A percentile compares a stretch with the other conserved stretches of the same genome.
phyloP scores from a whole-genome alignment of 2,113 vertebrate genomes.

The Saimiri boliviensis region DNA sequence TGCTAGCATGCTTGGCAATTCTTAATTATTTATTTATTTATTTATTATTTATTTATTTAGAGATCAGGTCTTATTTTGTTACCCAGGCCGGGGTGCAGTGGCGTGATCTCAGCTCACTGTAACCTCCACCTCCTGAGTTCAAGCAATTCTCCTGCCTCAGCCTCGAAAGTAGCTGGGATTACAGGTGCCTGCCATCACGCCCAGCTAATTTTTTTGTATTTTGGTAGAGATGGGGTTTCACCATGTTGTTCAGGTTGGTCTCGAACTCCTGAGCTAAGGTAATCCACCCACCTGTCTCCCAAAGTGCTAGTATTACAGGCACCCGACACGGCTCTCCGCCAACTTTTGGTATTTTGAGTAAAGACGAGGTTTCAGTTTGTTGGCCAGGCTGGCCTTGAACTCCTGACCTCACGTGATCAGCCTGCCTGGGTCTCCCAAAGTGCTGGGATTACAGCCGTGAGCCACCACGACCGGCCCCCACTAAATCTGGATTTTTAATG shows the following conservation, averaged over 20 bases:
- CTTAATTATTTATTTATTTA: no score
- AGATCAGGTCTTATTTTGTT: no score
- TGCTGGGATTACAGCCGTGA: background rate
- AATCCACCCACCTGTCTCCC: background rate
- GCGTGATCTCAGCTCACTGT: no score
- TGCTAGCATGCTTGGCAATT: background rate
- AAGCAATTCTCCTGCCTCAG: no score
- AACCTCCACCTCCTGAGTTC: no score
- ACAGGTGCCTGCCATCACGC: no score
- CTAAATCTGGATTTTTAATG: background rate
- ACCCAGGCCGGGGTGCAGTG: no score
- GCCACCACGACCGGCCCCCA: no score
- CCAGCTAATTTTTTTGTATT: background rate
- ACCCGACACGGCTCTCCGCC: fast-evolving
- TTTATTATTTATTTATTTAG: no score
- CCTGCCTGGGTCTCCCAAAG: background rate
- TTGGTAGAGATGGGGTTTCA: background rate
- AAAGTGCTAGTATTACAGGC: background rate
- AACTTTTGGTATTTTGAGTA: background rate
- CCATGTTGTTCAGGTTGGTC: background rate
- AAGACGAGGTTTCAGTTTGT: background rate
- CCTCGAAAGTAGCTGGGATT: no score
- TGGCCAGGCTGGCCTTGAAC: background rate
- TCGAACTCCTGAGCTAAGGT: background rate
- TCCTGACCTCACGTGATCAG: background rate